Conservation (phyloP, 1,140 invertebrate species). For the Maniola jurtina region DNA sequence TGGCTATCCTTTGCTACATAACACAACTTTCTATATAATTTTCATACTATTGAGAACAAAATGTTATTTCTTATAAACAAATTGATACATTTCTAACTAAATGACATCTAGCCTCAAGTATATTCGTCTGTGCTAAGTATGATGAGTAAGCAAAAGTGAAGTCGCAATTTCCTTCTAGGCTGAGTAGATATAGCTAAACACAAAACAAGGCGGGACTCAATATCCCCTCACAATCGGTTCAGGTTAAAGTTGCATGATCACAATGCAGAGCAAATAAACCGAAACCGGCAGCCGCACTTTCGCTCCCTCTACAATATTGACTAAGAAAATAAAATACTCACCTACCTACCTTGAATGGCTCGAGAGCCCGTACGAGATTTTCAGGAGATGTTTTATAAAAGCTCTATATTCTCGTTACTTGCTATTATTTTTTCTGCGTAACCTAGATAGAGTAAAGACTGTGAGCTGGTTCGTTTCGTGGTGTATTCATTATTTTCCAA, state of each 20-base stretch:
- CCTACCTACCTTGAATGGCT: constrained; percentile 19
- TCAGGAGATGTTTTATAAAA: too few relatives aligned
- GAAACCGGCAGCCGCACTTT: constrained; percentile 45
- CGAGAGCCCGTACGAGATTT: too few relatives aligned
- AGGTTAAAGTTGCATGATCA: constrained; percentile 68
- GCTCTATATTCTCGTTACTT: too few relatives aligned
- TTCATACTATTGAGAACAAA: background rate
- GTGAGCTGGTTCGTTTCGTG: too few relatives aligned
- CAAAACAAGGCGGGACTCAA: constrained; percentile 51
- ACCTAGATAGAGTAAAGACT: too few relatives aligned
- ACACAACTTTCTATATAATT: background rate
- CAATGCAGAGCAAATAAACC: constrained; percentile 65
- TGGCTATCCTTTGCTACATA: background rate
- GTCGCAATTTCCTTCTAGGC: constrained; percentile 62
- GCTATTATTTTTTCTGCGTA: too few relatives aligned
- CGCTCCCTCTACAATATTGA: constrained; percentile 52
- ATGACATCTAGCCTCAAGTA: constrained; percentile 3
- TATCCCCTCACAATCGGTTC: constrained; percentile 59
- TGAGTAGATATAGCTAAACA: constrained; percentile 40
- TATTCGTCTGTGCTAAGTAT: constrained; percentile 37
- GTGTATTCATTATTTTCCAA: too few relatives aligned
- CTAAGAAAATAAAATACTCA: constrained; percentile 33
- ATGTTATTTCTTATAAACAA: background rate
- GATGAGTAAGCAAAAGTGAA: constrained; percentile 57
- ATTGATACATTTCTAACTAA: constrained; percentile 3